Evolutionary conservation across 1,140 invertebrate species (phyloP), one percentile per base, ranked within the genome.

Genomic region (Drosophila mauritiana): DNA sequence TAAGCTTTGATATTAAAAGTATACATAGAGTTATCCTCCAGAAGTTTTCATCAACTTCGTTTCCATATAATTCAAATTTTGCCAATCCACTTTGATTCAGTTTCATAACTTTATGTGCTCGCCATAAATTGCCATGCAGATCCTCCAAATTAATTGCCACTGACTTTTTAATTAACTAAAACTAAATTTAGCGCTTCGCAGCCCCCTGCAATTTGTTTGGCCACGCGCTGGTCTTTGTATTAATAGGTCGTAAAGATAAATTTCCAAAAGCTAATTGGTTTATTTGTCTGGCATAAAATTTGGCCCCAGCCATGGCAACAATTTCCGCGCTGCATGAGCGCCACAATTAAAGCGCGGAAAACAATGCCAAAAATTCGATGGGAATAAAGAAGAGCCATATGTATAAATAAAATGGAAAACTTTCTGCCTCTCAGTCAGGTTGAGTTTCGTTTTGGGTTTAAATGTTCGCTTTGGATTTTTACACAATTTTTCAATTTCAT

Each of bases 141-240:
- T 51, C 58, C 55, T 49, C 49, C n/a, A 77, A 79, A 86, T 86
- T 79, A 86, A 88, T 86, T 88, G 70, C 83, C 83, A 79, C 75
- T 88, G 82, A 78, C 45, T 86, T 86, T 85, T 86, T 86, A 86
- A 86, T 86, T 86, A 86, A 88, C 82, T 72, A 72, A 75, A 88
- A 88, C 83, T 88, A 88, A 88, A 82, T 63, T 56, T 42, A 51
- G 4, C 20, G 4, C 25, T 25, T 34, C 13, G 0, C 7, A 25
- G 4, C n/a, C 22, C 17, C 34, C 17, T 37, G 42, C 36, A 62
- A 48, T 55, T 55, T 53, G 31, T 13, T 51, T 73, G 45, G 81
- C 77, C 73, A 80, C 78, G 78, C 54, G 82, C 69, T 64, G 67
- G 43, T 34, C 78, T 78, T 70, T 65, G 78, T 75, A 86, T 86